Base-by-base conservation (phyloP, 1,140 invertebrate species). In the Lasioglossum albipes region DNA sequence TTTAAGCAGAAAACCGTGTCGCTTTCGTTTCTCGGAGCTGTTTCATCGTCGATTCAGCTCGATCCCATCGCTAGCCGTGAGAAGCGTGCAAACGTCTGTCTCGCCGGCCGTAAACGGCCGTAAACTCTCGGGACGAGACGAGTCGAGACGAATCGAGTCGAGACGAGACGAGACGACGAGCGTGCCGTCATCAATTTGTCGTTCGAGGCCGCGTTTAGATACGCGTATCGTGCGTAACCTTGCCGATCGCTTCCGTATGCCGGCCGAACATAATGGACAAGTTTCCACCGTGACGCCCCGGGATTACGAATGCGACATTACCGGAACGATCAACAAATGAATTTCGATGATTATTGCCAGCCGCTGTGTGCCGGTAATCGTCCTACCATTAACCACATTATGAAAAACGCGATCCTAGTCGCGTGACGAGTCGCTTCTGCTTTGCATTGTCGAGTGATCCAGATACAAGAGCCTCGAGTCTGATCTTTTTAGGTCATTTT, bases 121-220 rank as follows among this genome's bases (percentile, higher is more conserved):
- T 66, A 84, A 85, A 84, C 81, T 84, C 81, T 81, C 73, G 72
- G 42, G 64, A 65, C 69, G 73, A 79, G 57, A 75, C 82, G 45
- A 12, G 45, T 68, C 61, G 57, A 27, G 27, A 18, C 20, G 76
- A 49, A 13, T 12, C 73, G 72, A 42, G 73, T 65, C 73, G 73
- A 79, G 59, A 75, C 82, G 45, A 45, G 42, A 73, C 27, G 65
- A 77, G 66, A 67, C 41, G 36, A 64, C 62, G 62, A 64, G 62
- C 64, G 67, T 49, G 45, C 52, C 57, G 69, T 80, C 84, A 65
- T 83, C 81, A 73, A 84, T 86, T 83, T 84, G 75, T 86, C 74
- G 64, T 84, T 81, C 77, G 75, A 65, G 52, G 70, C 31, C 64
- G 64, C 45, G 72, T 82, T 84, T 83, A 72, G 45, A 83, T 57